Base-by-base conservation (phyloP, 2,797 vertebrate species). In the Allobates femoralis region DNA sequence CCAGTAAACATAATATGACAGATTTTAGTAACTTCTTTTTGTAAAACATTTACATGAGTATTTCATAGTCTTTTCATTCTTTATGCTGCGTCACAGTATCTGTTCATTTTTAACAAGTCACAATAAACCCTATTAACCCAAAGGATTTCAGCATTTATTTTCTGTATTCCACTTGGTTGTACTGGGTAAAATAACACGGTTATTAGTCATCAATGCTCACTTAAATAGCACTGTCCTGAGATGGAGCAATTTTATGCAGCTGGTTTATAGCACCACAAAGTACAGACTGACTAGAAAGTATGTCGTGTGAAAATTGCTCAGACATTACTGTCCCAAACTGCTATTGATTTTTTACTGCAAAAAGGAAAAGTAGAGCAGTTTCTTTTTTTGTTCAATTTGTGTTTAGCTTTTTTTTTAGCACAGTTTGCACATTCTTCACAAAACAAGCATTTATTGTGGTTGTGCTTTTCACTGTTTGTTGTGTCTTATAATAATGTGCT, bases 321-420 rank as follows among this genome's bases (percentile, higher is more conserved):
- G 41, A 86, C 73, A 86, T 86, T 76, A 86, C 69, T 77, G 56
- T 64, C 60, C 23, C 16, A 78, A 86, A 82, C 69, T 46, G 53
- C 85, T 86, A 86, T 86, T 82, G 85, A 86, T 86, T 86, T 77
- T 78, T 86, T 86, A 34, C 71, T 77, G 50, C 28, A 19, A 82
- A 86, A 86, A 67, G 46, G 85, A 77, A 82, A 50, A 76, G 78
- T 56, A 76, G 46, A 76, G 62, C 53, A 50, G 28, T 76, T 77
- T 82, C 46, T 55, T 82, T 71, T 46, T 46, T 86, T 76, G 30
- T 34, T 46, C 78, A 86, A 77, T 86, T 77, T 82, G 58, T 86
- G 71, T 82, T 77, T 64, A 71, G 34, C 71, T 81, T 62, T 81
- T 74, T 51, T 81, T 85, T 85, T 81, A 81, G 67, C 34, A 81